Conservation (phyloP, 2,888 invertebrate genomes). For the Dolomedes plantarius region DNA sequence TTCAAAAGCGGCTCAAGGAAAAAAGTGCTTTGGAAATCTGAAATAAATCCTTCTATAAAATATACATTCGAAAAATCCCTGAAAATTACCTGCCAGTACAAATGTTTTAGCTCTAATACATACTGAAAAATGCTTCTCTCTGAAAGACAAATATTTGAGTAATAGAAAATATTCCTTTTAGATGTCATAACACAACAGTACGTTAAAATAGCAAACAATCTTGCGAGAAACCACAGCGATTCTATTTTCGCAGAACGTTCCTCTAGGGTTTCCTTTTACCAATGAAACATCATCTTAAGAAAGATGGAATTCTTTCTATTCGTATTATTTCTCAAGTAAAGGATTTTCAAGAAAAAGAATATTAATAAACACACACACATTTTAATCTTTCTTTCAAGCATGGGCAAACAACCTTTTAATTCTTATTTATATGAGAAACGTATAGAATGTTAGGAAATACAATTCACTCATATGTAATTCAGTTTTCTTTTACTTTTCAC, state of each 20-base stretch:
- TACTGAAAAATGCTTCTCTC: not conserved
- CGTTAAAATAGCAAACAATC: not conserved
- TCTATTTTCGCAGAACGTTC: not conserved
- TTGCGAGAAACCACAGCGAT: not conserved
- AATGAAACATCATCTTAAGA: not conserved
- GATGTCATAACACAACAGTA: not conserved
- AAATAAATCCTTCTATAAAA: too few relatives aligned
- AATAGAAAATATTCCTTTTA: not conserved
- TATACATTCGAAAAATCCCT: not conserved
- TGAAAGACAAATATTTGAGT: conserved; percentile 1
- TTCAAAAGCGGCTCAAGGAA: too few relatives aligned
- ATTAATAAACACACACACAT: not conserved
- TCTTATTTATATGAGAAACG: too few relatives aligned
- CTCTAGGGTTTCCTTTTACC: not conserved
- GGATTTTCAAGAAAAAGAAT: not conserved
- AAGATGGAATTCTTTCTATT: not conserved
- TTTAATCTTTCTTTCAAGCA: not conserved
- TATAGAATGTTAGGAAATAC: too few relatives aligned
- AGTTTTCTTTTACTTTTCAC: too few relatives aligned
- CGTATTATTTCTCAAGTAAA: not conserved
- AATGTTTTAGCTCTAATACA: not conserved
- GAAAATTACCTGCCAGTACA: not conserved
- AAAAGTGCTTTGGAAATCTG: too few relatives aligned
- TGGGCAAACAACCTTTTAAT: not conserved
- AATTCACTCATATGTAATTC: too few relatives aligned